phyloP scores from a whole-genome alignment of 2,113 vertebrate genomes.

The Passer montanus region DNA sequence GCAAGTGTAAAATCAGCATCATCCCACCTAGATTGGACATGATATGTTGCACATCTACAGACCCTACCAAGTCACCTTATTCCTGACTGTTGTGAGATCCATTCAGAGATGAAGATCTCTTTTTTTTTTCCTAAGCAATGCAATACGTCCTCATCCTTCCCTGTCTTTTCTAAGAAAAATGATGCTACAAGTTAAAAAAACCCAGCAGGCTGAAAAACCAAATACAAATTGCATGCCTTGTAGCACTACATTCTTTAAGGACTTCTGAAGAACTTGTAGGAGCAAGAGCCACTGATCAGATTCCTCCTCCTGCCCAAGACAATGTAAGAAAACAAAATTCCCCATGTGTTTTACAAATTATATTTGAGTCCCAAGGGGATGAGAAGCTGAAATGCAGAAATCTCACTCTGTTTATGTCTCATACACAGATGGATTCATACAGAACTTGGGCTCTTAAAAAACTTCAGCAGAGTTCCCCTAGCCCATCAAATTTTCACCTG shows the following conservation, averaged over 20 bases:
- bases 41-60: background rate
- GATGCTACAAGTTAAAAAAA: background rate
- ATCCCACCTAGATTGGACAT: background rate
- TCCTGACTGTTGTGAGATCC: accelerated
- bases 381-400: background rate
- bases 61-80: background rate
- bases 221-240: background rate
- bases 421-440: background rate
- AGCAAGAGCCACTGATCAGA: background rate
- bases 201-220: background rate
- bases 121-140: background rate
- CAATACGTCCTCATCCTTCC: background rate
- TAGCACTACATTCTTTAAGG: background rate
- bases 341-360: background rate
- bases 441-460: background rate
- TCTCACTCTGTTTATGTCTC: background rate
- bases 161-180: background rate
- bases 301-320: accelerated
- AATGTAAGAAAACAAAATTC: background rate
- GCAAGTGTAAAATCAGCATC: background rate
- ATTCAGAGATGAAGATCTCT: too few relatives aligned
- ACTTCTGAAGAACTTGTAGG: background rate
- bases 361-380: background rate
- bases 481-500: background rate
- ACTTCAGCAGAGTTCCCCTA: background rate